Base-by-base conservation (phyloP, 1,140 invertebrate genomes). In the Heliothis virescens region DNA sequence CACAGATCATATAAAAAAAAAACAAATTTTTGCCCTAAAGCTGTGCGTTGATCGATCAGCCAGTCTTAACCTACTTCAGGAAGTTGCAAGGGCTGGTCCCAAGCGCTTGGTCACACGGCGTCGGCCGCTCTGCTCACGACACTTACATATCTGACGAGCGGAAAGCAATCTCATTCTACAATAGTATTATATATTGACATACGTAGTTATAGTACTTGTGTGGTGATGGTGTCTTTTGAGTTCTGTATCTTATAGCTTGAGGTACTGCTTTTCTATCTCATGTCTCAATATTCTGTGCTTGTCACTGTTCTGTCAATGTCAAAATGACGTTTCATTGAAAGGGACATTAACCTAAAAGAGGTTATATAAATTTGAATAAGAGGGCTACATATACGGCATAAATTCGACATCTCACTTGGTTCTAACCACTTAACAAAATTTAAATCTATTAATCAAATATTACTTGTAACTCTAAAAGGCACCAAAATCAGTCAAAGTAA, bases 131-230 rank as follows among this genome's bases (percentile, higher is more conserved):
- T 69, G 81, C 85, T 91, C 89, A 87, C 87, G 81, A 83, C 79
- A 79, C 81, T 80, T 91, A 92, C 91, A 92, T 92, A 92, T 92
- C 91, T 88, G 87, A 91, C 86, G 82, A 86, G 80, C 80, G 80
- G 83, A 83, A 92, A 92, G 91, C 90, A 93, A 93, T 93, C 91
- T 92, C 91, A 90, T 90, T 88, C 69, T 78, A 78, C 75, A 78
- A 78, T 78, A 67, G 53, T 78, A 78, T 82, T 90, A 86, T 87
- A 86, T 88, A 88, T 88, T 67, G 87, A 86, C 78, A 84, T 88
- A 78, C 81, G 87, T 90, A 91, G 87, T 84, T 78, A 72, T 86
- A 85, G 75, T 77, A 57, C 74, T 83, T 26, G 15, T 59, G 60
- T 53, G 52, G 50, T 69, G 47, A 53, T 76, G 72, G 59, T 79